Evolutionary conservation across 2,113 vertebrate genomes (phyloP).

Genomic region (Catharus minimus): DNA sequence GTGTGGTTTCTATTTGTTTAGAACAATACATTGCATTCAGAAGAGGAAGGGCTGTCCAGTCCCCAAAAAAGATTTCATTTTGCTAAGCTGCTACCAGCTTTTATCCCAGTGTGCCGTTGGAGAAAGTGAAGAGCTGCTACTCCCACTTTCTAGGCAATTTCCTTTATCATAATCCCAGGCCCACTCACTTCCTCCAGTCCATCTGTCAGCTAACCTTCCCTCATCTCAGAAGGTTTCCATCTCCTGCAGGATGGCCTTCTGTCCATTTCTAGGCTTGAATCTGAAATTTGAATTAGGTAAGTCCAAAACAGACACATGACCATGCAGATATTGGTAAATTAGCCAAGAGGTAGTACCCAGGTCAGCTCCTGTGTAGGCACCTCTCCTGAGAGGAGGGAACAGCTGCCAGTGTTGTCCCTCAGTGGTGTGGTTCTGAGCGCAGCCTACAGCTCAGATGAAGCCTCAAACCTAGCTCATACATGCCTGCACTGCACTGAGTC

Average conservation of each 20-base stretch:
- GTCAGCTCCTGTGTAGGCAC: neutral
- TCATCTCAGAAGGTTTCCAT: conserved; percentile 23
- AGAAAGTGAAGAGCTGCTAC: neutral
- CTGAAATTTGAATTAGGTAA: neutral
- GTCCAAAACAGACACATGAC: neutral
- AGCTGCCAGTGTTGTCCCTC: neutral
- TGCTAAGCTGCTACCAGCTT: neutral
- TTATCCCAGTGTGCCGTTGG: neutral
- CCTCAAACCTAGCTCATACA: neutral
- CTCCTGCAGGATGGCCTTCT: conserved; percentile 48
- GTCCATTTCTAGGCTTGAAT: conserved; percentile 5
- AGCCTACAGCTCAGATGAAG: neutral
- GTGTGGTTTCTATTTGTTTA: neutral
- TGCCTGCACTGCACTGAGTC: neutral
- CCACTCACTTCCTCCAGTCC: conserved; percentile 43
- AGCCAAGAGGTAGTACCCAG: neutral
- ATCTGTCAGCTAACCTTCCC: conserved; percentile 48
- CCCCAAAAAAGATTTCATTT: neutral
- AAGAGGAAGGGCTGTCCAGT: neutral
- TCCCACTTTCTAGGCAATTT: conserved; percentile 18
- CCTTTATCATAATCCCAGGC: conserved; percentile 30
- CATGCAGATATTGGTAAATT: neutral
- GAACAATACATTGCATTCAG: neutral
- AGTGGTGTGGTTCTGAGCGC: neutral
- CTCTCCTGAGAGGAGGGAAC: neutral